Conservation (phyloP, 2,797 vertebrate species). For the Lophius americanus region DNA sequence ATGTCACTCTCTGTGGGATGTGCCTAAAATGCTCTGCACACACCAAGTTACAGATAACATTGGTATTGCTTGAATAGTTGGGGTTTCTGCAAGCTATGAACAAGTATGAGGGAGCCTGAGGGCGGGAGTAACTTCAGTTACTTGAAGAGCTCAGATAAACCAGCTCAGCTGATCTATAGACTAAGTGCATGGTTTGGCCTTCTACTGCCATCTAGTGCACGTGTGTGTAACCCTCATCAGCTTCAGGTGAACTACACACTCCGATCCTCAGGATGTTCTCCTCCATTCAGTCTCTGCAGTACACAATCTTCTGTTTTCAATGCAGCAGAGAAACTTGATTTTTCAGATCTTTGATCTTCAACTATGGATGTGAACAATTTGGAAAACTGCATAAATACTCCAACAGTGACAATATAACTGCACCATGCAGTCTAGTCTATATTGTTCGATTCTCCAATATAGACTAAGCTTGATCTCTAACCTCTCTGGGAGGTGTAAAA, state of each 20-base stretch:
- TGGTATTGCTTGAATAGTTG: not conserved
- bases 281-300: not conserved
- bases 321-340: no score
- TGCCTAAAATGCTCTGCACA: not conserved
- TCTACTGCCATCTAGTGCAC: slow-evolving; percentile 77
- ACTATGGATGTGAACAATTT: no score
- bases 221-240: slow-evolving; percentile 33
- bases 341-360: no score
- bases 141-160: not conserved
- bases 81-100: slow-evolving; percentile 2
- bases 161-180: slow-evolving; percentile 24
- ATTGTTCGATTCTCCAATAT: no score
- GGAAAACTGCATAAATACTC: no score
- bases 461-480: no score
- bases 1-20: not conserved
- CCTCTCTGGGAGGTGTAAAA: no score
- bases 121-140: not conserved
- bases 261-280: not conserved
- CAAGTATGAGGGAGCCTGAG: not conserved
- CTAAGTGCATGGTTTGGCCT: slow-evolving; percentile 42
- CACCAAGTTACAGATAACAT: not conserved
- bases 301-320: not conserved
- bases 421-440: no score
- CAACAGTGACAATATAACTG: no score
- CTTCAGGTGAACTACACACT: not conserved